A percentile compares a stretch with the other conserved stretches of the same genome.
Evolutionary conservation across 2,888 invertebrate genomes (phyloP).

Genomic region (Scaptomyza parva): DNA sequence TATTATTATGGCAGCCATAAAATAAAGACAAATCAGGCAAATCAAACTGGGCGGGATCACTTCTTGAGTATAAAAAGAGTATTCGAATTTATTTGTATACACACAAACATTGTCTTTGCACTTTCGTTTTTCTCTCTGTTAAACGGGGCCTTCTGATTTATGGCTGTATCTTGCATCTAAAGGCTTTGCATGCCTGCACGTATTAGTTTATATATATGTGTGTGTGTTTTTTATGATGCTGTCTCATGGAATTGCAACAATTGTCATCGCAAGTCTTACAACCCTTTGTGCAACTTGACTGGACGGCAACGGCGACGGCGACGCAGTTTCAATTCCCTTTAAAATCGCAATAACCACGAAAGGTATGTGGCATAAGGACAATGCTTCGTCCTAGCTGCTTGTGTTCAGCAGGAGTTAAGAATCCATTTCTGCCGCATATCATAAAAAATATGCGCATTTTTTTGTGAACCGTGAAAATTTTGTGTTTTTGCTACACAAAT

Average conservation of each 20-base stretch:
- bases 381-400: constrained; percentile 72
- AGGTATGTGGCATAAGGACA: constrained; percentile 44
- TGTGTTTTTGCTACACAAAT: constrained; percentile 75
- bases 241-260: constrained; percentile 73
- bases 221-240: constrained; percentile 59
- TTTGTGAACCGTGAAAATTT: constrained; percentile 62
- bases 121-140: constrained; percentile 64
- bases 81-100: not conserved
- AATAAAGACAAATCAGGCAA: constrained; percentile 18
- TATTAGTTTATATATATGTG: constrained; percentile 8
- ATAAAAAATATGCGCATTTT: constrained; percentile 68
- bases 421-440: constrained; percentile 77
- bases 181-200: not conserved
- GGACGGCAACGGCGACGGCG: constrained; percentile 30
- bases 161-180: constrained; percentile 37
- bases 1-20: constrained; percentile 58
- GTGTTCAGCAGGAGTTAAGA: constrained; percentile 73
- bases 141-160: constrained; percentile 63
- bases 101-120: constrained; percentile 12
- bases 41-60: constrained; percentile 15
- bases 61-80: not conserved
- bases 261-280: constrained; percentile 70
- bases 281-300: constrained; percentile 78
- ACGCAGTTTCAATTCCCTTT: constrained; percentile 54
- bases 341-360: constrained; percentile 53